Conservation (phyloP, 2,113 vertebrate species). For the Aleadryas rufinucha region DNA sequence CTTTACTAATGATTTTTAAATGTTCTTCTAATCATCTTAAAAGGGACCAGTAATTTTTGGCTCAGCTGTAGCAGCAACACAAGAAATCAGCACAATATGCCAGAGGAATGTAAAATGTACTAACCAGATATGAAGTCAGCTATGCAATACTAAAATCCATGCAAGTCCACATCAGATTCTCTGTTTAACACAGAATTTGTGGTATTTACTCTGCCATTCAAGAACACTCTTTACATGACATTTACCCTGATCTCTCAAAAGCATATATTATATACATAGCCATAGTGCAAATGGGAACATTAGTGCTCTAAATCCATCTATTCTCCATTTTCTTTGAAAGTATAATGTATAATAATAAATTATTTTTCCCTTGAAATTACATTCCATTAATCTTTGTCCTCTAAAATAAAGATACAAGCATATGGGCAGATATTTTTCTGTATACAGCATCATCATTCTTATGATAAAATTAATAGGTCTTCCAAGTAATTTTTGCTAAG, state of each 20-base stretch:
- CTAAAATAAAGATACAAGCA: not conserved
- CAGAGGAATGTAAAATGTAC: not conserved
- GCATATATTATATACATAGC: not conserved
- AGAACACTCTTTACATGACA: slow-evolving; percentile 16
- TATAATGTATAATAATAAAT: not conserved
- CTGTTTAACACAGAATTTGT: not conserved
- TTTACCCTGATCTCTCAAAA: not conserved
- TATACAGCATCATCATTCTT: slow-evolving; percentile 17
- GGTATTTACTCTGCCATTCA: not conserved
- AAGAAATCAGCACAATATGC: not conserved
- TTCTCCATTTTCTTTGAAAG: not conserved
- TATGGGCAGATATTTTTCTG: not conserved
- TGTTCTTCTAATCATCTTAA: not conserved
- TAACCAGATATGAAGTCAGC: not conserved
- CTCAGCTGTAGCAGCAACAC: not conserved
- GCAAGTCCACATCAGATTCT: not conserved
- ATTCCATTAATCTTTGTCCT: slow-evolving; percentile 20
- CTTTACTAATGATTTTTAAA: not conserved
- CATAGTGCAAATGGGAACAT: not conserved
- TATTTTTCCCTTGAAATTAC: slow-evolving; percentile 33
- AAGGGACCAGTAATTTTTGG: not conserved
- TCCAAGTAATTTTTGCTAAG: not conserved
- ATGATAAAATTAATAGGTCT: slow-evolving; percentile 3
- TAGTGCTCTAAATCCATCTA: not conserved
- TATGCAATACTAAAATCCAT: not conserved